phyloP scores from a whole-genome alignment of 2,113 vertebrate genomes.

The Lophochroa leadbeateri region DNA sequence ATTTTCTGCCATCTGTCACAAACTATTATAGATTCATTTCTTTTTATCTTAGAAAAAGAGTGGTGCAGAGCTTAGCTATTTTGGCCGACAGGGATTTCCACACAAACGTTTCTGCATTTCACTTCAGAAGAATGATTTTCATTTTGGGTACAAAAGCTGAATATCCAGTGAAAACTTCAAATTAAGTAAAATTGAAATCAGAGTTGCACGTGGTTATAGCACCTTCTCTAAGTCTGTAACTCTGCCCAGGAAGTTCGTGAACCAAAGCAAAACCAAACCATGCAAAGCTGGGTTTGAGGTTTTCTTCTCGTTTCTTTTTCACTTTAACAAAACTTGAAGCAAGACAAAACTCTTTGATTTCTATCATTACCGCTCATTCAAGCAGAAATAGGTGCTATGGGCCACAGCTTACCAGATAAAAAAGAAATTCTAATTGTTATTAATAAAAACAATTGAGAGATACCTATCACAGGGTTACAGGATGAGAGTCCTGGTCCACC shows the following conservation, averaged over 20 bases:
- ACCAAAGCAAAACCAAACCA: neutral
- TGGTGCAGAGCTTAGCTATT: slow-evolving; percentile 59
- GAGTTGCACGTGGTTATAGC: neutral
- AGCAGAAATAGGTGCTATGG: neutral
- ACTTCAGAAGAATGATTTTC: slow-evolving; percentile 25
- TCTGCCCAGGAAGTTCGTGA: neutral
- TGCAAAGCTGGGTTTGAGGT: neutral
- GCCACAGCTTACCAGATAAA: neutral
- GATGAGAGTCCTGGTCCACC: neutral
- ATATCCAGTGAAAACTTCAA: neutral
- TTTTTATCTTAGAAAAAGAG: slow-evolving; percentile 53
- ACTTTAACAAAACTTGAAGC: neutral
- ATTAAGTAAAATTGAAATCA: neutral
- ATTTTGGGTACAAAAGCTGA: slow-evolving; percentile 20
- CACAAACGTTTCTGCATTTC: slow-evolving; percentile 49
- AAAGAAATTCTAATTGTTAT: neutral
- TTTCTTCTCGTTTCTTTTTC: neutral
- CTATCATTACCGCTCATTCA: neutral
- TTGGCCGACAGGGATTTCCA: slow-evolving; percentile 53
- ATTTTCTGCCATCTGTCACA: slow-evolving; percentile 66
- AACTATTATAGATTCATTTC: slow-evolving; percentile 56
- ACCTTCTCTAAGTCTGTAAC: neutral
- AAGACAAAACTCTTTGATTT: neutral
- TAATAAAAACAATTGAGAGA: neutral
- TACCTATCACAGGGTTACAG: neutral